Evolutionary conservation across 2,888 invertebrate genomes (phyloP).

Genomic region (Drosophila maculinotata): DNA sequence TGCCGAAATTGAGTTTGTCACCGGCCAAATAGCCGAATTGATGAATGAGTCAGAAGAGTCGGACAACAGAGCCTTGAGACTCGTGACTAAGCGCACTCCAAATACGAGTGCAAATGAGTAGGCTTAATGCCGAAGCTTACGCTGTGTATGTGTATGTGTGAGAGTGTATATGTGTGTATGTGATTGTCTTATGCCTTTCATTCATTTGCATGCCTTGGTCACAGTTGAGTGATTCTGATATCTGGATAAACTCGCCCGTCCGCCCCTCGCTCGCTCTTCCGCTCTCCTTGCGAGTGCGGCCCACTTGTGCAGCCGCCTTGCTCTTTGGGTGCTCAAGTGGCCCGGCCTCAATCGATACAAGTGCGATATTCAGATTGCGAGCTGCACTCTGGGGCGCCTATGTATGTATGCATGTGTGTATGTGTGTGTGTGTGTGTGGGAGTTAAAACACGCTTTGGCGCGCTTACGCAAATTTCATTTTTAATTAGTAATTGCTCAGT

Average conservation of each 20-base stretch:
- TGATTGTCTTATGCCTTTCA: constrained; percentile 55
- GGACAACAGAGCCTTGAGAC: constrained; percentile 41
- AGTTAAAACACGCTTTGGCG: constrained; percentile 36
- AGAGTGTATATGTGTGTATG: constrained; percentile 10
- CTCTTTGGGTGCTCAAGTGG: constrained; percentile 58
- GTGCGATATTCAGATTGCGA: constrained; percentile 61
- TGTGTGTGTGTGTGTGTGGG: constrained; percentile 32
- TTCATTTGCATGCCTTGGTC: constrained; percentile 70
- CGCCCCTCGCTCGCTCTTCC: neutral
- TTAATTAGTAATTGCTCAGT: constrained; percentile 61
- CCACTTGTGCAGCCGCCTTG: constrained; percentile 53
- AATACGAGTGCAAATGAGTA: constrained; percentile 53
- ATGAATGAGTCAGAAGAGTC: constrained; percentile 44
- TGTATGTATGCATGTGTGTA: neutral
- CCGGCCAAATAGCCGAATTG: constrained; percentile 36
- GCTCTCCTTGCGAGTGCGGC: no score
- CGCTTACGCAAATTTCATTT: constrained; percentile 62
- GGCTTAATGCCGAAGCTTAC: constrained; percentile 58
- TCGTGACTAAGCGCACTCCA: constrained; percentile 64
- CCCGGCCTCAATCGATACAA: constrained; percentile 66
- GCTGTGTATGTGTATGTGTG: neutral
- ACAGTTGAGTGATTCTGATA: constrained; percentile 67
- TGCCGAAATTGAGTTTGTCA: constrained; percentile 25
- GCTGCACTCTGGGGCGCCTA: constrained; percentile 31
- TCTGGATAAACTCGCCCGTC: constrained; percentile 45